These are phyloP conservation scores for Sylvilagus floridanus DNA, from an alignment of 2,797 vertebrate genomes.

Conservation along the genomic window DNA sequence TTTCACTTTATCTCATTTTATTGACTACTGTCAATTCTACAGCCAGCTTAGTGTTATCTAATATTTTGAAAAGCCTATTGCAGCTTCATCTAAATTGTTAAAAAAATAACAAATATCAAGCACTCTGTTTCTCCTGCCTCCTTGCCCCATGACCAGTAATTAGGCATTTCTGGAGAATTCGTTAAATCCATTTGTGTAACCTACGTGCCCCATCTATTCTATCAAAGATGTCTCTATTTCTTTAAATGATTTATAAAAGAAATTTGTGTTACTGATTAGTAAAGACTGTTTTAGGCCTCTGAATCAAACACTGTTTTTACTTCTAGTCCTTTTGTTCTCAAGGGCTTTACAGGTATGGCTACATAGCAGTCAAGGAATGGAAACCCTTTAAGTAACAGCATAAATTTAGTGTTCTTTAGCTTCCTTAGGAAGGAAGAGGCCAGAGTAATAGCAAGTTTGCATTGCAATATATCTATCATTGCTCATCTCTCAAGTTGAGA, in stretches of 20 bases:
- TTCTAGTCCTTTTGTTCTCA: not conserved
- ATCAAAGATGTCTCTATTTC: not conserved
- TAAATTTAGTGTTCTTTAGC: not conserved
- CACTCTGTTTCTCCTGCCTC: not conserved
- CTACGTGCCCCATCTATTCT: not conserved
- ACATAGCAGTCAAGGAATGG: too few species aligned
- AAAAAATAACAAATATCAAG: not conserved
- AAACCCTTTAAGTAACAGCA: not conserved
- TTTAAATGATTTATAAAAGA: not conserved
- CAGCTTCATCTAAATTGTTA: conserved; percentile 5
- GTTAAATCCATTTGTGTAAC: not conserved
- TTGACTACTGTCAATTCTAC: not conserved
- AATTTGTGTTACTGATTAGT: not conserved
- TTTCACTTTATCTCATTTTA: conserved; percentile 12
- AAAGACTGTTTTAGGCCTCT: not conserved
- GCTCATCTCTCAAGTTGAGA: conserved; percentile 33
- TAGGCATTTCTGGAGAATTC: not conserved
- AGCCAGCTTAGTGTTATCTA: not conserved
- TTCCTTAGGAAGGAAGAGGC: not conserved
- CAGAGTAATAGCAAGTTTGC: not conserved
- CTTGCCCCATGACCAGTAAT: not conserved
- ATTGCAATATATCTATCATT: not conserved
- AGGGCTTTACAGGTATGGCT: not conserved
- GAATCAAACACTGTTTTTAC: not conserved
- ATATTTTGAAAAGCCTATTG: not conserved